These are phyloP conservation scores for Temnopleurus reevesii DNA, from an alignment of 53 echinoderm and acorn worm genomes.

Conservation along the genomic window DNA sequence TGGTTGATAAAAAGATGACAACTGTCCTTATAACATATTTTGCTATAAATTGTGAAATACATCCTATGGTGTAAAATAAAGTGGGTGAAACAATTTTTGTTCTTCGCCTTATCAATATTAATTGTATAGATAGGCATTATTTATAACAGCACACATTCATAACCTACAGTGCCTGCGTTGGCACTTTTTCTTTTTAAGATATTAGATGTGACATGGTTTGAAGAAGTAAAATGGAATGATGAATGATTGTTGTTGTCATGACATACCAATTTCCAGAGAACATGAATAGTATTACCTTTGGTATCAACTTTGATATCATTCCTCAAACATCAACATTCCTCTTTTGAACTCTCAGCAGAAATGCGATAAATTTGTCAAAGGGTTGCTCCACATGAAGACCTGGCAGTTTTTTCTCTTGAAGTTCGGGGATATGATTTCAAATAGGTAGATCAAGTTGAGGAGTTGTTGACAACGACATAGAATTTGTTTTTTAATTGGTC, in stretches of 20 bases:
- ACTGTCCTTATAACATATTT: no score
- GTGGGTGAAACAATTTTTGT: no score
- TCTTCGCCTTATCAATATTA: no score
- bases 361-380: conserved; percentile 20
- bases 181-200: no score
- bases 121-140: no score
- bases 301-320: neutral
- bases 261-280: neutral
- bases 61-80: no score
- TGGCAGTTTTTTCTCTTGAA: neutral
- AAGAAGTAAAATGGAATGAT: neutral
- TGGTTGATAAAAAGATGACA: no score
- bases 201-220: no score
- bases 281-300: neutral
- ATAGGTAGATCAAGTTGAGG: neutral
- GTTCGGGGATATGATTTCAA: neutral
- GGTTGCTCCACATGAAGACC: neutral
- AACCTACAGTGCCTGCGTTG: no score
- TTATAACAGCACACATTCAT: no score
- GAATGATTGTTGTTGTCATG: neutral
- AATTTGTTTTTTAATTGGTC: neutral
- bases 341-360: neutral
- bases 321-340: neutral
- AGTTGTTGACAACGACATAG: conserved; percentile 23
- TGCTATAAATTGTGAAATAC: no score